Evolutionary conservation across 1,140 invertebrate species (phyloP), one percentile per base, ranked within the genome.

Genomic region (Caenorhabditis inopinata): DNA sequence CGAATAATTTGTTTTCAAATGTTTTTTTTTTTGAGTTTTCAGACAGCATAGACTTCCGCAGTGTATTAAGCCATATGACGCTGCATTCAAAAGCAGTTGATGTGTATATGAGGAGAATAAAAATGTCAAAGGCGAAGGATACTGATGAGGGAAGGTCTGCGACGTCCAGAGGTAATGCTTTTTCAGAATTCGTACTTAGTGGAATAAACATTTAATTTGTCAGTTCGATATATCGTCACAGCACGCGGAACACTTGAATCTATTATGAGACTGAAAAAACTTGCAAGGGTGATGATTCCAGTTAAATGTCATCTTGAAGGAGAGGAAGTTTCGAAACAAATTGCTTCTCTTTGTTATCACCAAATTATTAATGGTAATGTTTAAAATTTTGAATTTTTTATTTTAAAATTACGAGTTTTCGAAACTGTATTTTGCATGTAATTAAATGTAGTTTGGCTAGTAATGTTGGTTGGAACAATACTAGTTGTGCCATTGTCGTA

Each of bases 171-270:
- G n/a, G n/a, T n/a, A n/a, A n/a, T n/a, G n/a, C n/a, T n/a, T n/a
- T n/a, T n/a, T n/a, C n/a, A n/a, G n/a, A n/a, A n/a, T n/a, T n/a
- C n/a, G n/a, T n/a, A n/a, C n/a, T 23, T 21, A 21, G 3, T 9
- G 4, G 48, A 5, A 51, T 9, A 21, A 51, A 5, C n/a, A 51
- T 23, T 23, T 51, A 51, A 51, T 23, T 51, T 68, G 35, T 21
- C 58, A 68, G 58, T 68, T 21, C 58, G 58, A 1, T 68, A 68
- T 18, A 3, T 78, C 14, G 53, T 78, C 9, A 25, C 49, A 7
- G 76, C 51, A 2, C 38, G 51, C 12, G 76, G 76, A 42, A 78
- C 51, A 25, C 38, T 78, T 2, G 76, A 78, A 68, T 25, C 35
- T 1, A 1, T 78, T 7, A 27, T 62, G 25, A 23, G 32, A 3